Evolutionary conservation across 2,888 invertebrate genomes (phyloP), one percentile per base, ranked within the genome.

Genomic region (Cinara cedri): DNA sequence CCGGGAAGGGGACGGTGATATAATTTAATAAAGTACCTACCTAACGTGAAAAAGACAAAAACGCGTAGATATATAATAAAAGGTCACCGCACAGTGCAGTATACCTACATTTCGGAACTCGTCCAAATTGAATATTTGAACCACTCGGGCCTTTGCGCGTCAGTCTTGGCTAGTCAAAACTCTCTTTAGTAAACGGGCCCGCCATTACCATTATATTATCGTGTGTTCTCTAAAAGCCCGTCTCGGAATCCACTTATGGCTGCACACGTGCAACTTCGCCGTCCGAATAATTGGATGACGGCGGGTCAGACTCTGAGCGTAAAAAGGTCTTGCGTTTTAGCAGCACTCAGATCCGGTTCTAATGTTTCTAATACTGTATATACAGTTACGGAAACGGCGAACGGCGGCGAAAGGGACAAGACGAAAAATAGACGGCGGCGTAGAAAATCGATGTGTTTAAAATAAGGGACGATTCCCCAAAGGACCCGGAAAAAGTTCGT

Each of bases 381-480:
- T n/a, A n/a, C n/a, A n/a, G n/a, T n/a, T n/a, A n/a, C n/a, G n/a
- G n/a, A n/a, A 34, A 34, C 34, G 55, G 57, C 8, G n/a, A 16
- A 16, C 42, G 16, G 42, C 11, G 16, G 55, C 1, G 19, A 49
- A 4, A 14, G 14, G 63, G 44, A n/a, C 10, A 16, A 66, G 14
- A 21, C 19, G n/a, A 65, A 46, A 65, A 63, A 21, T 62, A 51
- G 51, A 51, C 21, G 74, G 74, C 21, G 66, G n/a, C n/a, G n/a
- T n/a, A n/a, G 49, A 78, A 78, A 78, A 78, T 78, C 78, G 68
- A 78, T 78, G 66, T 57, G 78, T 55, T 57, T 70, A 70, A 70
- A 51, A 78, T 21, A 19, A 51, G 70, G 57, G 68, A 21, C 21
- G 60, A 21, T 51, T 78, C 70, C 78, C 78, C 66, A 42, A 70